Evolutionary conservation across 1,140 invertebrate genomes (phyloP), one percentile per base, ranked within the genome.

Genomic region (Periplaneta americana): DNA sequence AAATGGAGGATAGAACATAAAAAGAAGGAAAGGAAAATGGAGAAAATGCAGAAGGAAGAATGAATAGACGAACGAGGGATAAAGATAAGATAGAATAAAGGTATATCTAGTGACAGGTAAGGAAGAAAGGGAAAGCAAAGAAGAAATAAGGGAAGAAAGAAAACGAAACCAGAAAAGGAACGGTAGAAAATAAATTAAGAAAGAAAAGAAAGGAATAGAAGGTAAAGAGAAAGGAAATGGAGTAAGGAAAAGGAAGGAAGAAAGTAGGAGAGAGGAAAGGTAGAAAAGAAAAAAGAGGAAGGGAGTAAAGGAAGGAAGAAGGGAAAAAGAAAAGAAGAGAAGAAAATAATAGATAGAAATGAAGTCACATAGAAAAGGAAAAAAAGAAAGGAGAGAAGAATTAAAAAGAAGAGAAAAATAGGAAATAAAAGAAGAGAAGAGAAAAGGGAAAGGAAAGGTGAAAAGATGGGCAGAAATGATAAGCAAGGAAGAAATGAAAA

Each of bases 271-370:
- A 86, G 34, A 37, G 32, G n/a, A 75, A 13, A 82, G 78, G 87
- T 86, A 82, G 87, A 87, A 84, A 85, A 86, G 85, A 86, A 84
- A 86, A 87, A 85, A 85, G 86, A 84, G 84, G 87, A 83, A 83
- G 84, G 83, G 84, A 83, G 84, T 83, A 83, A 81, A 35, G 83
- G 80, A 84, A 84, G 80, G 33, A 48, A 66, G 76, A 83, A 84
- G 82, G 1, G 48, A 18, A 57, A 4, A 57, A 57, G 48, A 1
- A 4, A 57, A n/a, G 4, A 57, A 57, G 17, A 57, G n/a, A n/a
- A 1, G 48, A n/a, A 4, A 57, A 57, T 1, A 1, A 57, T 17
- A 4, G 1, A 57, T 17, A 57, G n/a, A 4, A n/a, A 18, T 57
- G n/a, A n/a, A n/a, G n/a, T 2, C 1, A n/a, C 2, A n/a, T 18